phyloP scores from a whole-genome alignment of 1,140 invertebrate genomes.

The Lasioglossum albipes region DNA sequence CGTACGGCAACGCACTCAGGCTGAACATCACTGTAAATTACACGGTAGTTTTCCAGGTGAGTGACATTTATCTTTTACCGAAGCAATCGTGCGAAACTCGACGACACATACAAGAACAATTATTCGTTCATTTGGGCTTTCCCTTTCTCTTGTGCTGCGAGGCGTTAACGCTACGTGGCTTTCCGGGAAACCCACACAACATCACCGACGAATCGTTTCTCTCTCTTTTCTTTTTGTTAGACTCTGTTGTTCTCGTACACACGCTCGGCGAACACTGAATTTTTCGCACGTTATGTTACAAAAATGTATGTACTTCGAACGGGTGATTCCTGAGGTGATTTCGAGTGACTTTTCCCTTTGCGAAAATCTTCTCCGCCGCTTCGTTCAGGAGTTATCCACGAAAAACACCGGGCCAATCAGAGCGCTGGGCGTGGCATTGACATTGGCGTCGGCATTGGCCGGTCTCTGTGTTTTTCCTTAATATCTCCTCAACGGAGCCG shows the following conservation, averaged over 20 bases:
- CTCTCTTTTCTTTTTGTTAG: background rate
- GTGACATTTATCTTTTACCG: background rate
- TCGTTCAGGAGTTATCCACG: too few relatives aligned
- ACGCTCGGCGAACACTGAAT: background rate
- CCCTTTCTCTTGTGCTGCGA: background rate
- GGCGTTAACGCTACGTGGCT: background rate
- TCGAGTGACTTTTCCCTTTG: too few relatives aligned
- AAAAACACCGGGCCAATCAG: too few relatives aligned
- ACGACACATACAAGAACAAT: slow-evolving; percentile 50
- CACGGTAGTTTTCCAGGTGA: slow-evolving; percentile 43
- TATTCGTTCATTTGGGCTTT: background rate
- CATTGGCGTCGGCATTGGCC: too few relatives aligned
- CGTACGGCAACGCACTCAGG: slow-evolving; percentile 32
- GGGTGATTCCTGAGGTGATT: too few relatives aligned
- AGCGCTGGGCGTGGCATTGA: too few relatives aligned
- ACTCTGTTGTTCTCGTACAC: background rate
- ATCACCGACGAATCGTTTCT: background rate
- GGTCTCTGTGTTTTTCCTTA: too few relatives aligned
- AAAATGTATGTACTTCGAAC: too few relatives aligned
- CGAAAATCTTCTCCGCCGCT: too few relatives aligned
- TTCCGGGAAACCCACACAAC: background rate
- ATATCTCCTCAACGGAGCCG: too few relatives aligned
- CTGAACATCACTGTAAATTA: slow-evolving; percentile 59
- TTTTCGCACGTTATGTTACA: too few relatives aligned
- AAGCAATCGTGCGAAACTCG: slow-evolving; percentile 10